phyloP scores from a whole-genome alignment of 1,140 invertebrate species.

The Euglossa dilemma region DNA sequence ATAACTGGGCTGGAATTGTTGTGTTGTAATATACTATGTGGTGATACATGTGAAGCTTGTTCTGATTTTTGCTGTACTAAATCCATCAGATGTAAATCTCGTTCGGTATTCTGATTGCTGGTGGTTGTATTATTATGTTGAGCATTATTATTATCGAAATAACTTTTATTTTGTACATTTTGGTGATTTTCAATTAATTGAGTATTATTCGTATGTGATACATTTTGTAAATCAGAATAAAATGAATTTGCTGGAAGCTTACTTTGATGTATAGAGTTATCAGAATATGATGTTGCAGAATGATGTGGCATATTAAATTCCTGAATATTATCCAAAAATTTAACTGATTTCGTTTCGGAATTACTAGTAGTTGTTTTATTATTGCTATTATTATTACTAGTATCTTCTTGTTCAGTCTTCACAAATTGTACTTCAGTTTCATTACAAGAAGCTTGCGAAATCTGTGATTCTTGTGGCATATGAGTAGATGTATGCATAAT shows the following conservation, averaged over 20 bases:
- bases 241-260: not conserved
- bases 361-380: conserved; percentile 30
- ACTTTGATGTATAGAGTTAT: conserved; percentile 3
- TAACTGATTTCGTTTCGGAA: conserved; percentile 32
- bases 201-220: conserved; percentile 1
- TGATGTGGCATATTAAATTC: conserved; percentile 10
- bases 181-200: conserved; percentile 37
- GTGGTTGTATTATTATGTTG: conserved; percentile 21
- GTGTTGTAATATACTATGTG: not conserved
- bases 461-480: conserved; percentile 20
- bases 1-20: conserved; percentile 2
- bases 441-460: conserved; percentile 20
- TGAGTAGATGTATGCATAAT: conserved; percentile 19
- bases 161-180: conserved; percentile 35
- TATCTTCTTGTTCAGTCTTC: conserved; percentile 47
- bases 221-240: conserved; percentile 17
- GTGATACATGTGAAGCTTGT: conserved; percentile 2
- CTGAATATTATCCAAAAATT: conserved; percentile 40
- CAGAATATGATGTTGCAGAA: not conserved
- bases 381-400: conserved; percentile 49
- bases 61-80: conserved; percentile 15
- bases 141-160: conserved; percentile 24
- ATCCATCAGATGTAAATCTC: conserved; percentile 32
- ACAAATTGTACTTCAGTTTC: conserved; percentile 49
- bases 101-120: conserved; percentile 13